Evolutionary conservation across 2,888 invertebrate genomes (phyloP).

Genomic region (Biston stratarius): DNA sequence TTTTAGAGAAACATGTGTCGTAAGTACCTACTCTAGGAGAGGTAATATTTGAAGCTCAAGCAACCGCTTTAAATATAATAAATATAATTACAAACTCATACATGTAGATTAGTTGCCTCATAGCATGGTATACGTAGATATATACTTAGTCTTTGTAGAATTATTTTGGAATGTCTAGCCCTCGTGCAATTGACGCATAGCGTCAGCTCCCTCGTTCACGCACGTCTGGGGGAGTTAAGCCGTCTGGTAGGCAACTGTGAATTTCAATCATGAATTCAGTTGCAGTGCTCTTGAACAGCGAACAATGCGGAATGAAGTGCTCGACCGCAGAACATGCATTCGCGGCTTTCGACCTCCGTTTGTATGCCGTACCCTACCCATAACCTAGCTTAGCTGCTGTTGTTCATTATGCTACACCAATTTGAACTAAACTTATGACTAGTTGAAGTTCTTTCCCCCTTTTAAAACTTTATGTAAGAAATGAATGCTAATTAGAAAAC

Average conservation of each 20-base stretch:
- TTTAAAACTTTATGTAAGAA: conserved; percentile 5
- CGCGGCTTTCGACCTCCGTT: conserved; percentile 33
- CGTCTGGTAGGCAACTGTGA: conserved; percentile 61
- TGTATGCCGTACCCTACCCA: neutral
- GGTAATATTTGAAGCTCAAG: conserved; percentile 20
- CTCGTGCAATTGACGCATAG: conserved; percentile 44
- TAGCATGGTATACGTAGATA: neutral
- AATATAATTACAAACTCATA: conserved; percentile 14
- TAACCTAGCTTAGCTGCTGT: conserved; percentile 4
- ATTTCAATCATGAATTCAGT: conserved; percentile 73
- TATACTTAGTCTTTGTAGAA: neutral
- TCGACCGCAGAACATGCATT: conserved; percentile 57
- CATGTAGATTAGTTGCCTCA: conserved; percentile 12
- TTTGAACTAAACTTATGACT: conserved; percentile 2
- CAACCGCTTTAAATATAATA: conserved; percentile 16
- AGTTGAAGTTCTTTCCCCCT: conserved; percentile 18
- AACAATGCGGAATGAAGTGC: conserved; percentile 78
- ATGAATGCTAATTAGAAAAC: conserved; percentile 22
- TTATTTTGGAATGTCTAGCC: conserved; percentile 33
- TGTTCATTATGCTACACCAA: neutral
- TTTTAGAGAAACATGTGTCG: conserved; percentile 9
- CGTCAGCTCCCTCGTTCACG: conserved; percentile 51
- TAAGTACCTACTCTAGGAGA: neutral
- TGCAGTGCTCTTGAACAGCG: conserved; percentile 70
- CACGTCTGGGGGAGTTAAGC: conserved; percentile 63